Base-by-base conservation (phyloP, 1,140 invertebrate species). In the Asobara japonica region DNA sequence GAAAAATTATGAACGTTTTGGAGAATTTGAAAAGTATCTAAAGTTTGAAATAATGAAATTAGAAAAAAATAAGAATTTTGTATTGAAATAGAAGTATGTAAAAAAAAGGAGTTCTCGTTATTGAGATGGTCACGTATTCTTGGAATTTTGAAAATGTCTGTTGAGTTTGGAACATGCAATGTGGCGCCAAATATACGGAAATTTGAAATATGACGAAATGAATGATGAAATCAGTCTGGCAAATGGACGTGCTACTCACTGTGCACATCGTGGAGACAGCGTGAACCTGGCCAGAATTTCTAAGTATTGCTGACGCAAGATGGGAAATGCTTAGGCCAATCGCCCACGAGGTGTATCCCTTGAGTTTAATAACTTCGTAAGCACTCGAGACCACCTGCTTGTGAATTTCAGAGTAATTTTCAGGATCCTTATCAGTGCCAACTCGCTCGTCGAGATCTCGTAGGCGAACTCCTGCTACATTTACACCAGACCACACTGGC, bases 401-500 rank as follows among this genome's bases (percentile, higher is more conserved):
- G 80, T 95, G 94, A 13, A 96, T 82, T 27, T 93, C 89, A 65
- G 89, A 86, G 93, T 94, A 97, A 51, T 94, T 90, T 82, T 97
- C 95, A 8, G 89, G 84, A 81, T 97, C 95, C 8, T 90, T 87
- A 0, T 90, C 87, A 0, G 90, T 90, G 51, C 95, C 95, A 45
- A 95, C 87, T 11, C 89, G 86, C 5, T 92, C 91, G 80, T 96
- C 92, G 7, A 97, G 77, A 77, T 96, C 94, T 67, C 91, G 90
- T 27, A 97, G 86, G 8, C 93, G 90, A 3, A 97, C 94, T 8
- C 96, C 96, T 29, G 95, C 95, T 10, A 98, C 91, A 83, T 97
- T 97, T 1, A 97, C 95, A 13, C 95, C 94, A 8, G 95, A 96
- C 96, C 96, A 98, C 0, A 97, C 94, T 7, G 96, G 94, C 75